Evolutionary conservation across 2,888 invertebrate species (phyloP), one percentile per base, ranked within the genome.

Genomic region (Melieria omissa): DNA sequence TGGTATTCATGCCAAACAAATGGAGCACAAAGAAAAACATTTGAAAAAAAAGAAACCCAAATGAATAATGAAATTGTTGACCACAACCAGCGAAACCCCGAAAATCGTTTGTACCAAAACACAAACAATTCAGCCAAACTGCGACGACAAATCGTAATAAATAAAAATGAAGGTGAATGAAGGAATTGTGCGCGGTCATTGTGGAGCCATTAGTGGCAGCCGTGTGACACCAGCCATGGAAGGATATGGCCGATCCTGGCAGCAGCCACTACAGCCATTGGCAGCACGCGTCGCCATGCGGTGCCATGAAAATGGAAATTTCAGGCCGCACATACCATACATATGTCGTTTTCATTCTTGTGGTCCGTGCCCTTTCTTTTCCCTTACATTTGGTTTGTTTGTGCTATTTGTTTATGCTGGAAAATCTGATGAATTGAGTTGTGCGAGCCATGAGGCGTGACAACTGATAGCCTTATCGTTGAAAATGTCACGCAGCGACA

Each of bases 261-360:
- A 29, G 29, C 29, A 29, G 29, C 29, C 29, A 29, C 29, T 2
- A 29, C n/a, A n/a, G n/a, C 29, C 29, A 29, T 29, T 29, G 29
- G 29, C 29, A 67, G 60, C 67, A 67, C 67, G 67, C 60, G 67
- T 58, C 60, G 44, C 52, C 77, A 77, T 76, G 75, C 73, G 83
- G 80, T 77, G 81, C 78, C 83, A 82, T 83, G 82, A 82, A 81
- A 83, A 75, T 79, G 76, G 77, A 82, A 83, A 82, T 81, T 83
- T 83, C 78, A 82, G 78, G 79, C 78, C 80, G 72, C 73, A 78
- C 82, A 82, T 82, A 82, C 83, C 82, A 80, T 72, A 46, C 71
- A 71, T 71, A 61, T 65, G 65, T 61, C 65, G 14, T 55, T 10
- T 44, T 54, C 62, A 45, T 69, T 69, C 16, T 61, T 62, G 6